Evolutionary conservation across 2,888 invertebrate species (phyloP).

Genomic region (Pammene fasciana): DNA sequence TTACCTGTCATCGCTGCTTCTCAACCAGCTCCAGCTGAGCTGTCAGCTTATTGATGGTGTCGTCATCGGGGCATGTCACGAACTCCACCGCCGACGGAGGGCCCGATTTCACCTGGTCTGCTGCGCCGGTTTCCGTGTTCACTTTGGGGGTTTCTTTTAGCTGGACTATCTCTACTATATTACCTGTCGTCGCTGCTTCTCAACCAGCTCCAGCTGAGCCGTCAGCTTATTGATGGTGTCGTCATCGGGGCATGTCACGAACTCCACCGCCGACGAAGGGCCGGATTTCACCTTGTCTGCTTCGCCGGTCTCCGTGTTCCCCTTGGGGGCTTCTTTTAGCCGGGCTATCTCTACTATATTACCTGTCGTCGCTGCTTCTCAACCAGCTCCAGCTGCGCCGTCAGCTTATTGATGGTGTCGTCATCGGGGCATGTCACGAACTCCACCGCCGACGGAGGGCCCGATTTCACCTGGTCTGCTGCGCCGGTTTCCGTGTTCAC

Average conservation of each 20-base stretch:
- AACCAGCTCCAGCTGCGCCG: slow-evolving; percentile 71
- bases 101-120: slow-evolving; percentile 50
- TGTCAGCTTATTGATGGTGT: slow-evolving; percentile 74
- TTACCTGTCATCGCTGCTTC: slow-evolving; percentile 75
- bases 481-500: slow-evolving; percentile 52
- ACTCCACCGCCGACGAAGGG: slow-evolving; percentile 71
- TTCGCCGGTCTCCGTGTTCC: slow-evolving; percentile 52
- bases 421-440: too few relatives aligned
- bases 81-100: slow-evolving; percentile 69
- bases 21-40: slow-evolving; percentile 74
- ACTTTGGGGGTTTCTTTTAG: slow-evolving; percentile 45
- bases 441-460: slow-evolving; percentile 58
- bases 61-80: too few relatives aligned
- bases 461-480: slow-evolving; percentile 48
- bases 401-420: slow-evolving; percentile 47
- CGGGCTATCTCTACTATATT: slow-evolving; percentile 54
- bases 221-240: slow-evolving; percentile 76
- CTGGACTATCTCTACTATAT: slow-evolving; percentile 58
- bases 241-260: slow-evolving; percentile 75
- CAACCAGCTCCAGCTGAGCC: slow-evolving; percentile 72
- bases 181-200: slow-evolving; percentile 76
- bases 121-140: slow-evolving; percentile 52
- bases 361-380: slow-evolving; percentile 78
- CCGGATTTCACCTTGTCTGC: slow-evolving; percentile 50
- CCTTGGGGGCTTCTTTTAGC: slow-evolving; percentile 44